Conservation (phyloP, 2,888 invertebrate species). For the Proisotoma minuta region DNA sequence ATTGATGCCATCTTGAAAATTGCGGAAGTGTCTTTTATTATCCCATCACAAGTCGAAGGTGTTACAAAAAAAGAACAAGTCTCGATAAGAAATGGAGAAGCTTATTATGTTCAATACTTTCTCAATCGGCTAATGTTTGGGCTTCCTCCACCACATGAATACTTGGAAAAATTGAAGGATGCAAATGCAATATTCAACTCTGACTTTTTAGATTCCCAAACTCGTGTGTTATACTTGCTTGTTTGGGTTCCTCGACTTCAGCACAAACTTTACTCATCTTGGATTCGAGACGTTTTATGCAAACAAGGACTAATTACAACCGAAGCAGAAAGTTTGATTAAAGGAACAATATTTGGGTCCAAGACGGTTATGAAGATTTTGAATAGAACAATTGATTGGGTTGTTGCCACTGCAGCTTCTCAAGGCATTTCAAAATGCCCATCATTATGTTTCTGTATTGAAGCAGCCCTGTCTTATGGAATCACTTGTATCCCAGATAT, state of each 20-base stretch:
- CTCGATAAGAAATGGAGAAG: conserved; percentile 44
- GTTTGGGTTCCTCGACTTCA: conserved; percentile 45
- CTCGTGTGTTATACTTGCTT: conserved; percentile 37
- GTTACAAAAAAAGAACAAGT: conserved; percentile 3
- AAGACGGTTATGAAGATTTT: conserved; percentile 30
- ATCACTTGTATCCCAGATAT: conserved; percentile 25
- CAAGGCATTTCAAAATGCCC: neutral
- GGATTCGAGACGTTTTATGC: conserved; percentile 45
- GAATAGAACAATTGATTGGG: conserved; percentile 29
- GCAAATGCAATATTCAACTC: conserved; percentile 8
- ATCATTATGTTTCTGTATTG: conserved; percentile 32
- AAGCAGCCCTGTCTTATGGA: conserved; percentile 38
- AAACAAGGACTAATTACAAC: conserved; percentile 42
- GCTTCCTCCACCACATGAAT: conserved; percentile 45
- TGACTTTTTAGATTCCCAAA: conserved; percentile 26
- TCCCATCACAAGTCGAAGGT: conserved; percentile 8
- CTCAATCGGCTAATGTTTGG: conserved; percentile 44
- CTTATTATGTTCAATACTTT: conserved; percentile 47
- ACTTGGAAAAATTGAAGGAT: conserved; percentile 28
- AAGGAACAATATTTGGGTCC: conserved; percentile 20
- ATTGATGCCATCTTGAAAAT: conserved; percentile 81
- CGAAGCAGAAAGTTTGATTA: conserved; percentile 41
- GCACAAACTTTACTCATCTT: conserved; percentile 41
- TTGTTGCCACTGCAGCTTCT: conserved; percentile 11
- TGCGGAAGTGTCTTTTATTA: conserved; percentile 58